Evolutionary conservation across 2,113 vertebrate species (phyloP), one percentile per base, ranked within the genome.

Genomic region (Solenodon paradoxus): DNA sequence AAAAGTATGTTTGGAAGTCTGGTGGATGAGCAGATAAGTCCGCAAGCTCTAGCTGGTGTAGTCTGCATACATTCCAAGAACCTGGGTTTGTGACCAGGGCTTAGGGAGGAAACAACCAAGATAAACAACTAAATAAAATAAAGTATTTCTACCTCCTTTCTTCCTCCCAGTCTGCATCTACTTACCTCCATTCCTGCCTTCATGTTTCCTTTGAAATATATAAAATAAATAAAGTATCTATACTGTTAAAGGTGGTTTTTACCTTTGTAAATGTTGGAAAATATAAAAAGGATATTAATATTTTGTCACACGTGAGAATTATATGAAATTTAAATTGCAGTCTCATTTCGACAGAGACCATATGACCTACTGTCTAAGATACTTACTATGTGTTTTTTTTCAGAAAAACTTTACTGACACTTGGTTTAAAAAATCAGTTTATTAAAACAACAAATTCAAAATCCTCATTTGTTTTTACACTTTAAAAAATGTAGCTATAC

Each of bases 391-490:
- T 92, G 66, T 64, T 47, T 81, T 64, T 72, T 75, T 69, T 66
- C 81, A 87, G 66, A 61, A 87, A 80, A 80, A 28, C 35, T 55
- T n/a, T 86, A 64, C 35, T 74, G 19, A 80, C 24, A 17, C 30
- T 72, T 80, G 55, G 30, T 26, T 87, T 74, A 87, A 86, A 91
- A 72, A 12, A 55, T 81, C 55, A 72, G 3, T 72, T 32, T 80
- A 53, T 53, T 79, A 72, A 80, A 91, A 94, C 59, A 69, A 80
- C 63, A 91, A 78, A 85, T 55, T 71, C 81, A 90, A 80, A 63
- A 53, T 35, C 45, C 53, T 63, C 30, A 10, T 79, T 61, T 90
- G 35, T 72, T 55, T 35, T 86, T 78, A 63, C 47, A 32, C 13
- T 90, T 86, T 22, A 75, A 59, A 26, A 0, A 40, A 30, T 12